Evolutionary conservation across 2,888 invertebrate genomes (phyloP), one percentile per base, ranked within the genome.

Genomic region (Epistrophe grossulariae): DNA sequence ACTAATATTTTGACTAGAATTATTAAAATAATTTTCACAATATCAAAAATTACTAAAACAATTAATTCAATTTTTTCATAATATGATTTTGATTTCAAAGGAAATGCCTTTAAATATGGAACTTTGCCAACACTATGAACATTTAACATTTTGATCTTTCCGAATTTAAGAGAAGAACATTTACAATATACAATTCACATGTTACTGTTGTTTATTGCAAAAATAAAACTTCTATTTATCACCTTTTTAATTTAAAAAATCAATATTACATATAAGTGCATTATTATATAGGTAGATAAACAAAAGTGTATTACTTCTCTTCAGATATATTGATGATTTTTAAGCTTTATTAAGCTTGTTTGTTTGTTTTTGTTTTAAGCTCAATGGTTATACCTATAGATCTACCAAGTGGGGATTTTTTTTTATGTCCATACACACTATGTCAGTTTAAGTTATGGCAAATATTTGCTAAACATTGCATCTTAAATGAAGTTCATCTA

Each of bases 91-190:
- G 73, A 50, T 9, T 57, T 59, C 9, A 72, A n/a, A 7, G 79
- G 79, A 15, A 35, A 13, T 13, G 88, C 88, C 28, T 60, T 50
- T 35, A 59, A 59, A 40, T 89, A 89, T 17, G 79, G 79, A 40
- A 76, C 79, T 57, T 81, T 74, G 6, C 89, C 88, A 24, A 84
- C 85, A 66, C 84, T 88, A 59, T 88, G 84, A 9, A 88, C 87
- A 60, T 89, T 87, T 70, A 88, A 66, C 88, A 89, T 66, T 66
- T 88, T 48, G n/a, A 45, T 24, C 7, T 31, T 4, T 2, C 15
- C 0, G n/a, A 13, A 19, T 6, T 1, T 40, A 4, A 40, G 40
- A n/a, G 6, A 13, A 19, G 35, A 79, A 31, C 72, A 43, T 73
- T 45, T 17, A 50, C 43, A 64, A 55, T 11, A 17, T 57, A 40